These are phyloP conservation scores for Oryctes rhinoceros DNA, from an alignment of 1,140 invertebrate genomes.

Conservation along the genomic window DNA sequence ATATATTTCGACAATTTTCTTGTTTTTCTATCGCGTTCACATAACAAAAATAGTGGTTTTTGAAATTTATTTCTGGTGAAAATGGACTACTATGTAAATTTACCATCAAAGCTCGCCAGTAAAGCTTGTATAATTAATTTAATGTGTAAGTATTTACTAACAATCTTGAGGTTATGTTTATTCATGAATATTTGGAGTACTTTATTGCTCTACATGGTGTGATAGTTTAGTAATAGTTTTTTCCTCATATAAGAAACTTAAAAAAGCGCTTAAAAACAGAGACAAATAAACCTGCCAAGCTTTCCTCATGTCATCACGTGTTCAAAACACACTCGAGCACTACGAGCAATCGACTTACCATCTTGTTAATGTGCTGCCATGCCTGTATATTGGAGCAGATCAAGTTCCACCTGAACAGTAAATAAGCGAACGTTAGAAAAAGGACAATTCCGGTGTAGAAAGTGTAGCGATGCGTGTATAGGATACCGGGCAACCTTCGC, in stretches of 20 bases:
- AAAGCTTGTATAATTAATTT: no score
- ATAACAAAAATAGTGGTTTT: no score
- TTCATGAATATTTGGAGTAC: no score
- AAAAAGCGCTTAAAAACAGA: not conserved
- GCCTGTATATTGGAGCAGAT: conserved; percentile 68
- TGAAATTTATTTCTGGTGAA: no score
- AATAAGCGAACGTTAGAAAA: conserved; percentile 47
- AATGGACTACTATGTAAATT: no score
- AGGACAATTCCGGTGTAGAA: conserved; percentile 41
- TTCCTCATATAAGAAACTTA: not conserved
- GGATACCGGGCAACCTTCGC: conserved; percentile 45
- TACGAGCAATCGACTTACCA: conserved; percentile 62
- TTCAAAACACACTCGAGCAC: not conserved
- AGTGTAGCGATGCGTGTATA: conserved; percentile 46
- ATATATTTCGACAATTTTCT: no score
- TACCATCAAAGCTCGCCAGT: no score
- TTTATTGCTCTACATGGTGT: no score
- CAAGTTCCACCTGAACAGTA: conserved; percentile 67
- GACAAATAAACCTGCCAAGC: not conserved
- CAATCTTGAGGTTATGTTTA: no score
- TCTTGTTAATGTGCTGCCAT: conserved; percentile 64
- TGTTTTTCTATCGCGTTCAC: no score
- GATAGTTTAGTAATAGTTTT: not conserved
- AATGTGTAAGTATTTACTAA: no score
- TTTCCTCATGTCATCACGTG: not conserved